These are phyloP conservation scores for Phalacrocorax aristotelis DNA, from an alignment of 2,113 vertebrate genomes.

Conservation along the genomic window DNA sequence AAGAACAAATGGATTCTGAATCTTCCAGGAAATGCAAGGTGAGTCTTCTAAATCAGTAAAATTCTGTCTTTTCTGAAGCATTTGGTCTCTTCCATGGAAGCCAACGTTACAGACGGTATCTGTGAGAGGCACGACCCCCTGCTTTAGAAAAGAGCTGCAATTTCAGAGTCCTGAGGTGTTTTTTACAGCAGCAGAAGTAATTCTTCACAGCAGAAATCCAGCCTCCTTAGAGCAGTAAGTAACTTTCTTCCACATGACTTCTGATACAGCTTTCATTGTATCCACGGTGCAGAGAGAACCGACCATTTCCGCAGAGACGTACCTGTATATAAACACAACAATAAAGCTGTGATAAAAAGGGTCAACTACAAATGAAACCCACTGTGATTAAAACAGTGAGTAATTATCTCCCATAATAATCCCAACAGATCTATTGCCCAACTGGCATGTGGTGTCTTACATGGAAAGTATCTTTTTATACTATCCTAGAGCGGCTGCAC, in stretches of 20 bases:
- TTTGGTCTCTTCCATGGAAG: neutral
- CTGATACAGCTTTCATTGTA: neutral
- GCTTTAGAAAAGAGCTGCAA: neutral
- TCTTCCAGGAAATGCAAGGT: neutral
- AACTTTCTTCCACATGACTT: neutral
- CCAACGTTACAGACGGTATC: fast-evolving
- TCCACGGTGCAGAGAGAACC: fast-evolving
- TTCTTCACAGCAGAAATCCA: neutral
- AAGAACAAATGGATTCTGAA: neutral
- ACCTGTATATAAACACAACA: neutral
- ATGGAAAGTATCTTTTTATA: neutral
- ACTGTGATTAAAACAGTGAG: neutral
- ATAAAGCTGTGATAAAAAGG: neutral
- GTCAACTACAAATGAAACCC: neutral
- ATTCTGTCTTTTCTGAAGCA: neutral
- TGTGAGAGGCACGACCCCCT: neutral
- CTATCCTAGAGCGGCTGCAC: neutral
- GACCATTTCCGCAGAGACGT: neutral
- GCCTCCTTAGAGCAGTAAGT: neutral
- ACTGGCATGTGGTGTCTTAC: too few relatives aligned
- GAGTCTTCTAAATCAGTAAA: neutral
- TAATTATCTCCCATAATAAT: neutral
- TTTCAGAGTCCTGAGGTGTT: neutral
- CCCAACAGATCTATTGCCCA: neutral
- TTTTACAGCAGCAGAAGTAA: neutral